These are phyloP conservation scores for Apogon talboti DNA, from an alignment of 2,797 vertebrate genomes.

Conservation along the genomic window DNA sequence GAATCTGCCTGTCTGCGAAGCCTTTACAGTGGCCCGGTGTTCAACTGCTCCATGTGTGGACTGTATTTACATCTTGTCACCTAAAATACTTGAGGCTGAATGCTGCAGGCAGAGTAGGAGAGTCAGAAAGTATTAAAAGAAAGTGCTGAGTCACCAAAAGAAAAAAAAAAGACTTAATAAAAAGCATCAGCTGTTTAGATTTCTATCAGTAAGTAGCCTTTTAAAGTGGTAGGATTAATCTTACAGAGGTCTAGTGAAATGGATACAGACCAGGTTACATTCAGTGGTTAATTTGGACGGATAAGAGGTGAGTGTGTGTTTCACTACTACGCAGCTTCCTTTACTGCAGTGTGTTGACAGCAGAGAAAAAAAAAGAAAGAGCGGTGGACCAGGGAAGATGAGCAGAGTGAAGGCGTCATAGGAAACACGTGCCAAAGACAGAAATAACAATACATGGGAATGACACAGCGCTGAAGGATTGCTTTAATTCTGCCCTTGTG, in stretches of 20 bases:
- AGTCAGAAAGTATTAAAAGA: no score
- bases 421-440: constrained; percentile 5
- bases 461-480: constrained; percentile 16
- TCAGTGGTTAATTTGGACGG: background rate
- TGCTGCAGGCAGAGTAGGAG: no score
- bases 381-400: background rate
- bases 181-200: background rate
- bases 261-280: background rate
- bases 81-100: no score
- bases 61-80: no score
- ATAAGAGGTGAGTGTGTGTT: constrained; percentile 47
- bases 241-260: background rate
- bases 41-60: no score
- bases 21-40: no score
- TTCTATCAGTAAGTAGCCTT: background rate
- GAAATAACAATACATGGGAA: background rate
- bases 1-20: no score
- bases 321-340: constrained; percentile 21
- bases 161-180: background rate
- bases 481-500: background rate
- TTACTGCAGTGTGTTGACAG: constrained; percentile 26
- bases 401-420: background rate
- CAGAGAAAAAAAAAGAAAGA: background rate
- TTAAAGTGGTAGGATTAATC: background rate
- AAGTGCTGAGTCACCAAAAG: no score